Base-by-base conservation (phyloP, 2,888 invertebrate genomes). In the Drosophila atripex region DNA sequence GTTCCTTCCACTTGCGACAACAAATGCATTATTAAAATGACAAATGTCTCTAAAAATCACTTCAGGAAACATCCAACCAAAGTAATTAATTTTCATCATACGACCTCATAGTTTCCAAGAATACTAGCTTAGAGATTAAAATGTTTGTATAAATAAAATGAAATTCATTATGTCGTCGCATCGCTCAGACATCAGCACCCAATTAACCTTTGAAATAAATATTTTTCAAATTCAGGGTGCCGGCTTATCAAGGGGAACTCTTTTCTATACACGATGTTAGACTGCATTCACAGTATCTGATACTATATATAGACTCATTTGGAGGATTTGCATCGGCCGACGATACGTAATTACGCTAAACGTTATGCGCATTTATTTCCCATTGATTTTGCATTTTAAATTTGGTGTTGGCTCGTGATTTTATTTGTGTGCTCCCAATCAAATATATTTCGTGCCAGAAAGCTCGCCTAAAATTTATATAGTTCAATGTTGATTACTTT, bases 331-430 rank as follows among this genome's bases (percentile, higher is more conserved):
- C 60, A 66, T 64, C 59, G 61, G 66, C 41, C 51, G 46, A n/a
- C 51, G 59, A 59, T 69, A 41, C 47, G 64, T 80, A 79, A 86
- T 86, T 86, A 83, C 80, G 73, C 80, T 80, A 80, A 80, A 77
- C 80, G 80, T 73, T 83, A 71, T 83, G 75, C 73, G 73, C 84
- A 77, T 86, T 86, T 83, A 76, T 77, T 86, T 75, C 35, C 59
- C 57, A 58, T 71, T 66, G 76, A 74, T 77, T 80, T 84, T 71
- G 70, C 77, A 77, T 77, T 60, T 78, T 65, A 32, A 71, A 71
- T 78, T 71, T 55, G 41, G 50, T 41, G 21, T 23, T 23, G 4
- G 21, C 21, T 69, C 7, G 68, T 78, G 70, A 56, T 61, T 71
- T 74, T 51, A 59, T 80, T 77, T 63, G 56, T 39, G 30, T 51